Base-by-base conservation (phyloP, 1,140 invertebrate genomes). In the Drosophila guanche region DNA sequence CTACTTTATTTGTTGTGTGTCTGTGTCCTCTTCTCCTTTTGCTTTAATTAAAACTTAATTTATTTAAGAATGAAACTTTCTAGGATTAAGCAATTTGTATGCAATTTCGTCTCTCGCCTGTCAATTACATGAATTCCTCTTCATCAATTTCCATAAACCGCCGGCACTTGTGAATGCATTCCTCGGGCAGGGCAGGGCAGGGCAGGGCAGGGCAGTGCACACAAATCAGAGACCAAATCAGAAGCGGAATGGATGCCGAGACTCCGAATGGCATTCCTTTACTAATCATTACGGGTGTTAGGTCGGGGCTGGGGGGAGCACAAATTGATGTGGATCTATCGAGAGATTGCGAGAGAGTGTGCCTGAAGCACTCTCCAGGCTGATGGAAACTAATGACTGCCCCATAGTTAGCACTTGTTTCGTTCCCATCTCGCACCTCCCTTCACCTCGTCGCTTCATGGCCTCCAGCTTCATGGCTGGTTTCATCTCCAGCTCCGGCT, bases 71-170 rank as follows among this genome's bases (percentile, higher is more conserved):
- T 25, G 70, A n/a, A 62, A 47, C 54, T 65, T 58, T 56, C 42
- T 71, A 40, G 53, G 45, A 66, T 63, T 62, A 72, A 72, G 74
- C 55, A 74, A 83, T 83, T 83, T 78, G 60, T 81, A 81, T 81
- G 78, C 78, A 81, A 81, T 83, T 83, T 62, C 59, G 55, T 59
- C 61, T 57, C 51, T 57, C 51, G 59, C 42, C 55, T 81, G 73
- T 86, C 76, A 73, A 80, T 78, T 76, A 76, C 70, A 74, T 16
- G 70, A 73, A 74, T 74, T 51, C 50, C 43, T 54, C 40, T 20
- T 43, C 72, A 76, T 76, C 71, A 67, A 75, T 80, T 80, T 79
- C 55, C 81, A 86, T 86, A 86, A 86, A 78, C 73, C 72, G 73
- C 61, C 66, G 73, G 68, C 51, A 70, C 69, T 75, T 54, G 43